phyloP scores from a whole-genome alignment of 2,113 vertebrate species.

The Steatornis caripensis region DNA sequence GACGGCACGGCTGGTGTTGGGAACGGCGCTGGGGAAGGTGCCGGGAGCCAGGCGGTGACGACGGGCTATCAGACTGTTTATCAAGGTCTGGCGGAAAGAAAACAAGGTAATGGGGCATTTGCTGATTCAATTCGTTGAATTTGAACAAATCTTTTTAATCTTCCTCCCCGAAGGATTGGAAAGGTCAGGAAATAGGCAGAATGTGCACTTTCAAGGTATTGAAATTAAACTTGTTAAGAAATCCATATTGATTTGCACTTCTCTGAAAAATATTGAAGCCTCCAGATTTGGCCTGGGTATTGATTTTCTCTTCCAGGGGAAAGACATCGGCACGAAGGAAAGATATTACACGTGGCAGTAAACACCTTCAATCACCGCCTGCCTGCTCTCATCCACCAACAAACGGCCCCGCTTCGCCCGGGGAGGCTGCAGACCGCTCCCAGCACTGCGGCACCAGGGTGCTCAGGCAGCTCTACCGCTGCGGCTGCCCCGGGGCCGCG shows the following conservation, averaged over 20 bases:
- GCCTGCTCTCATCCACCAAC: neutral
- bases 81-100: neutral
- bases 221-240: constrained; percentile 65
- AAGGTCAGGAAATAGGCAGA: constrained; percentile 39
- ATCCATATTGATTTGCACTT: constrained; percentile 60
- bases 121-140: constrained; percentile 26
- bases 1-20: rapidly evolving
- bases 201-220: constrained; percentile 41
- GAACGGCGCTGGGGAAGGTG: rapidly evolving
- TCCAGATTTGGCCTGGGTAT: constrained; percentile 42
- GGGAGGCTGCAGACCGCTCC: neutral
- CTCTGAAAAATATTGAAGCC: constrained; percentile 48
- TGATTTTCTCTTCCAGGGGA: constrained; percentile 52
- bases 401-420: rapidly evolving
- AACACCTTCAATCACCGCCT: constrained; percentile 15
- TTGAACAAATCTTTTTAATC: constrained; percentile 32
- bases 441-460: neutral
- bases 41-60: rapidly evolving
- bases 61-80: neutral
- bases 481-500: too few species aligned
- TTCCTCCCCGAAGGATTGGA: neutral
- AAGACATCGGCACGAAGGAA: neutral
- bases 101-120: constrained; percentile 32
- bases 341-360: constrained; percentile 22
- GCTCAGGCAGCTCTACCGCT: too few species aligned